phyloP scores from a whole-genome alignment of 2,113 vertebrate species.

The Barbus barbus region DNA sequence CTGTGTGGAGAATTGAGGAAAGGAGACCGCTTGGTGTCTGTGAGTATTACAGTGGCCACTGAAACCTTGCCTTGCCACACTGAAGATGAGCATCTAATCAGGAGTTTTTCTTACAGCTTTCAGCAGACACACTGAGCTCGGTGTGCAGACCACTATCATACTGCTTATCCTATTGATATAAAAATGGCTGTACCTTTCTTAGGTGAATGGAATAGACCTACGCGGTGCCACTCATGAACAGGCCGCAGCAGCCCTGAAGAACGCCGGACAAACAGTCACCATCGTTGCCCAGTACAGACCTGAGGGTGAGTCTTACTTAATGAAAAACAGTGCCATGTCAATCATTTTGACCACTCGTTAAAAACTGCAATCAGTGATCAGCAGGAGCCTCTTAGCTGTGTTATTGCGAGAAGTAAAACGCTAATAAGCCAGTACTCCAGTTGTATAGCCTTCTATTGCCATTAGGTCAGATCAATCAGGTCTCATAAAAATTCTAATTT shows the following conservation, averaged over 20 bases:
- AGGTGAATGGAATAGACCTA: slow-evolving; percentile 96
- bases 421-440: too few relatives aligned
- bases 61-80: too few relatives aligned
- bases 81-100: neutral
- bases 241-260: slow-evolving; percentile 92
- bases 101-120: neutral
- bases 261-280: slow-evolving; percentile 92
- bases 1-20: slow-evolving; percentile 94
- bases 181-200: slow-evolving; percentile 52
- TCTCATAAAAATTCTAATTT: too few relatives aligned
- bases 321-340: slow-evolving; percentile 65
- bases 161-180: neutral
- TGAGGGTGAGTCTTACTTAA: slow-evolving; percentile 80
- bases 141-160: neutral
- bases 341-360: too few relatives aligned
- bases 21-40: slow-evolving; percentile 94
- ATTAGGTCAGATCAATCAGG: too few relatives aligned
- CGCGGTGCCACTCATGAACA: slow-evolving; percentile 93
- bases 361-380: too few relatives aligned
- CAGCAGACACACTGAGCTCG: neutral
- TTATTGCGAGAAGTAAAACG: too few relatives aligned
- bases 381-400: too few relatives aligned
- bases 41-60: too few relatives aligned
- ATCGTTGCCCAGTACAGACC: slow-evolving; percentile 95
- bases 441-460: too few relatives aligned